These are phyloP conservation scores for Hylyphantes graminicola DNA, from an alignment of 1,140 invertebrate species.

Conservation along the genomic window DNA sequence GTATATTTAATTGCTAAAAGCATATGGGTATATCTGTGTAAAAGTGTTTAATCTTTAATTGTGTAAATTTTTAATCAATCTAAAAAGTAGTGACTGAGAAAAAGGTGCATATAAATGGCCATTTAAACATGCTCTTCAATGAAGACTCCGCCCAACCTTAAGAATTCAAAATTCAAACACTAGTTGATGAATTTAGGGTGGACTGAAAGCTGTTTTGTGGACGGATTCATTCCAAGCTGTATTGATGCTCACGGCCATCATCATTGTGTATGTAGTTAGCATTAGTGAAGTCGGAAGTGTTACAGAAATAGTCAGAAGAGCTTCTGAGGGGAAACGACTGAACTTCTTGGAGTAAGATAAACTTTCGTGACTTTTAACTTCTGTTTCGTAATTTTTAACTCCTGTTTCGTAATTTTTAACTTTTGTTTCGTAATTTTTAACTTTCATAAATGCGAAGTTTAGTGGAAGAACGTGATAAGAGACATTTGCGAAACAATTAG, in stretches of 20 bases:
- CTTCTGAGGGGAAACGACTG: slow-evolving; percentile 10
- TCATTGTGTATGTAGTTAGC: not conserved
- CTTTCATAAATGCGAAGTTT: too few relatives aligned
- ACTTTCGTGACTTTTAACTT: too few relatives aligned
- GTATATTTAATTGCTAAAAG: too few relatives aligned
- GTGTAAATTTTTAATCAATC: too few relatives aligned
- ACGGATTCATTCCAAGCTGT: slow-evolving; percentile 15
- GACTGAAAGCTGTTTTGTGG: slow-evolving; percentile 32
- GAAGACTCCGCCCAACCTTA: not conserved
- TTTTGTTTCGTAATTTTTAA: too few relatives aligned
- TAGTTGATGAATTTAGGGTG: not conserved
- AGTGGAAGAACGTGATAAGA: too few relatives aligned
- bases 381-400: too few relatives aligned
- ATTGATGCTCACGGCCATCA: not conserved
- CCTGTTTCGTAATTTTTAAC: too few relatives aligned
- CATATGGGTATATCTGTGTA: too few relatives aligned
- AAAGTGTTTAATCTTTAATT: too few relatives aligned
- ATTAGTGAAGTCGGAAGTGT: slow-evolving; percentile 11
- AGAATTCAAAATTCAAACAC: not conserved
- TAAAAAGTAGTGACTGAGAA: too few relatives aligned
- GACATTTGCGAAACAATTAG: too few relatives aligned
- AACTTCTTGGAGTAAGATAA: slow-evolving; percentile 14
- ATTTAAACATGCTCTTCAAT: not conserved
- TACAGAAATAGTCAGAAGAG: not conserved
- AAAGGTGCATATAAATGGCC: not conserved